Conservation (phyloP, 2,113 vertebrate species). For the Muscicapa adusta region DNA sequence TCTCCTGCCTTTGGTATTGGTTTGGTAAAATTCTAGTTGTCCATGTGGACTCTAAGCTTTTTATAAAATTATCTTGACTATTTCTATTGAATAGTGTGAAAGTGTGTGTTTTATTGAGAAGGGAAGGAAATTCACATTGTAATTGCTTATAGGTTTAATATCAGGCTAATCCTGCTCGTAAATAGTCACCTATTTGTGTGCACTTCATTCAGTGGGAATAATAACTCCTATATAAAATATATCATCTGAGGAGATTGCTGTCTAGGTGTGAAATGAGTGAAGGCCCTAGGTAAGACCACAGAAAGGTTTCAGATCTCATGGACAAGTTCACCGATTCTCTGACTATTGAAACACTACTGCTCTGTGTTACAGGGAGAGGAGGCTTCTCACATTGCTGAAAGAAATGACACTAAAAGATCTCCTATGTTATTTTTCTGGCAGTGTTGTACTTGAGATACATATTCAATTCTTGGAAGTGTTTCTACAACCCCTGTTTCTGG, state of each 20-base stretch:
- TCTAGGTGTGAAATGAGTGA: not conserved
- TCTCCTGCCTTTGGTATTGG: not conserved
- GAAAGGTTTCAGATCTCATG: not conserved
- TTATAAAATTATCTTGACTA: not conserved
- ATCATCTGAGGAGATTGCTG: not conserved
- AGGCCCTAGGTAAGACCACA: not conserved
- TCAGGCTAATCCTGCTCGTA: not conserved
- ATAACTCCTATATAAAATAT: not conserved
- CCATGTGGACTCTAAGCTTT: not conserved
- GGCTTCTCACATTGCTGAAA: not conserved
- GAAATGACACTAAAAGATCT: not conserved
- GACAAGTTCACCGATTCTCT: not conserved
- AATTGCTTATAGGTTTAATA: not conserved
- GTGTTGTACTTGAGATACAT: not conserved
- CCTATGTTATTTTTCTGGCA: not conserved
- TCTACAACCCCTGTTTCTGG: not conserved
- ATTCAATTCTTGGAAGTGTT: not conserved
- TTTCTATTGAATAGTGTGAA: not conserved
- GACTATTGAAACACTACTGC: not conserved
- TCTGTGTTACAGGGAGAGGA: not conserved
- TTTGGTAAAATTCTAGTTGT: not conserved
- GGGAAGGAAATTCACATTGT: not conserved
- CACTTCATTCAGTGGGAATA: not conserved
- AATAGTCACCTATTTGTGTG: not conserved
- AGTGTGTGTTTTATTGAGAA: not conserved